A percentile compares a stretch with the other conserved stretches of the same genome.
Evolutionary conservation across 2,113 vertebrate species (phyloP).

Genomic region (Varanus komodoensis): DNA sequence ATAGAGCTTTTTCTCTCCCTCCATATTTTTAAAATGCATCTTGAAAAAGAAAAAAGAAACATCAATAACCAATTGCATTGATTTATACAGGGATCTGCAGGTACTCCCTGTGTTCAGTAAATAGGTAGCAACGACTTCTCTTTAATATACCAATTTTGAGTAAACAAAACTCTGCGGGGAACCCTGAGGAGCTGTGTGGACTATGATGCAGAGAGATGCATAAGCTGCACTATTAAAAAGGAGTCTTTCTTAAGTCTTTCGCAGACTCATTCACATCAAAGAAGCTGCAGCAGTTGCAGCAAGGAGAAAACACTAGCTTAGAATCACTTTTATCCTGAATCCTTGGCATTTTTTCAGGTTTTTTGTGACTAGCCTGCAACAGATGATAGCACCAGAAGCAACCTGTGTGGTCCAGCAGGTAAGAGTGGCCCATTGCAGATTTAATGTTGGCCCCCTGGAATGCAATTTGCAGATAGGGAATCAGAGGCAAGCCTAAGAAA

Average conservation of each 20-base stretch:
- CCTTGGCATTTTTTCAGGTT: background rate
- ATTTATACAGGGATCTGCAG: constrained; percentile 18
- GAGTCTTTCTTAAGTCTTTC: background rate
- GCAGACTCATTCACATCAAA: background rate
- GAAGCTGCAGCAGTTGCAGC: background rate
- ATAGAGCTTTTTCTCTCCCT: background rate
- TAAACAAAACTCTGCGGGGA: background rate
- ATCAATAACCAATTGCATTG: background rate
- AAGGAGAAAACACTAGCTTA: background rate
- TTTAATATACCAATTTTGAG: background rate
- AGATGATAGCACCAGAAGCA: background rate
- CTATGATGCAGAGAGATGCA: background rate
- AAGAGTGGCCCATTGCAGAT: background rate
- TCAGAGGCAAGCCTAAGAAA: background rate
- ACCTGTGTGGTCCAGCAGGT: background rate
- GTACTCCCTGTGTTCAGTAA: background rate
- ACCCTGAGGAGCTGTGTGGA: no score
- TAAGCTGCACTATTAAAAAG: background rate
- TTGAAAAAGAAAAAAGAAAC: background rate
- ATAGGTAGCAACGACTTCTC: background rate
- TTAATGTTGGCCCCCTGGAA: background rate
- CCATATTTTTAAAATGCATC: background rate
- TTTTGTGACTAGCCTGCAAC: background rate
- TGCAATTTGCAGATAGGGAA: background rate
- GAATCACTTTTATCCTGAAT: background rate